These are phyloP conservation scores for Aleadryas rufinucha DNA, from an alignment of 2,113 vertebrate species.

Conservation along the genomic window DNA sequence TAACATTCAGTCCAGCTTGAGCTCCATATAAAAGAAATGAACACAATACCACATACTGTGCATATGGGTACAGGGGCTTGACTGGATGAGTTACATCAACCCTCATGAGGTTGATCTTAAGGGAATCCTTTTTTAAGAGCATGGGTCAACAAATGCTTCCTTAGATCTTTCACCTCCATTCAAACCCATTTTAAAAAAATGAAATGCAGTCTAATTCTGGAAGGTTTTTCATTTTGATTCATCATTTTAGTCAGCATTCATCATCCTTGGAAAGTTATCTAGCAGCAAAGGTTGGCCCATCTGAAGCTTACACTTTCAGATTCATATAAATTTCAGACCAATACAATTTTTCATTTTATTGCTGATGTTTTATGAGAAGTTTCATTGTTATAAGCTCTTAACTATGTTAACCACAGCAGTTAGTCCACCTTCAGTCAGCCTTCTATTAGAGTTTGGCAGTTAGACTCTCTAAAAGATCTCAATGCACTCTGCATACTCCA, in stretches of 20 bases:
- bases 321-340: neutral
- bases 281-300: neutral
- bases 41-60: neutral
- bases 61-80: neutral
- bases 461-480: neutral
- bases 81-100: neutral
- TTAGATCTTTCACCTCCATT: neutral
- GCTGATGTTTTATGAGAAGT: neutral
- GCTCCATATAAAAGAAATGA: neutral
- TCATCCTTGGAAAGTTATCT: neutral
- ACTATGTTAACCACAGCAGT: neutral
- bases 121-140: neutral
- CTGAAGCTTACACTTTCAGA: neutral
- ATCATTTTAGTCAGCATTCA: neutral
- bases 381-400: neutral
- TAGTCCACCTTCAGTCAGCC: neutral
- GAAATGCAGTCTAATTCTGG: neutral
- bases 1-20: neutral
- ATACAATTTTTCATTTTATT: neutral
- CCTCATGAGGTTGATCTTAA: neutral
- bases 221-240: neutral
- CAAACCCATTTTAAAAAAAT: neutral
- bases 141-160: neutral
- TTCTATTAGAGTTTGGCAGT: neutral
- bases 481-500: neutral